These are phyloP conservation scores for Montipora capricornis DNA, from an alignment of 64 coral and sea anemone genomes.

Conservation along the genomic window DNA sequence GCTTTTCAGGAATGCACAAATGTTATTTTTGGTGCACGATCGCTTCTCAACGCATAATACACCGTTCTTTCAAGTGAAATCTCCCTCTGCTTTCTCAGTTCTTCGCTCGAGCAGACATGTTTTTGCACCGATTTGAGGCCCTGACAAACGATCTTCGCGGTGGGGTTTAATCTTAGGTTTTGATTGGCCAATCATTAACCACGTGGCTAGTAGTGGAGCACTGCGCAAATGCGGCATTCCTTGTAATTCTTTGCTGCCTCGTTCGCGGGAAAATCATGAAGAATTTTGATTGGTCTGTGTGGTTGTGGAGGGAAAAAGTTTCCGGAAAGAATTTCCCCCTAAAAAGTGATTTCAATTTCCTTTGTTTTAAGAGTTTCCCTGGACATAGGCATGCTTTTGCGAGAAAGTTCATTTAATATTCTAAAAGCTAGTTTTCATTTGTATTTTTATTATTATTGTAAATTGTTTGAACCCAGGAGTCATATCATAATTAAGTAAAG, in stretches of 20 bases:
- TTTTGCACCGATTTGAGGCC: slow-evolving; percentile 98
- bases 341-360: not conserved
- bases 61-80: not conserved
- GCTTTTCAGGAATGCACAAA: not conserved
- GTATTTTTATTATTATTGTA: not conserved
- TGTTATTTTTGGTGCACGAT: slow-evolving; percentile 50
- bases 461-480: not conserved
- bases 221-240: slow-evolving; percentile 92
- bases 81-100: not conserved
- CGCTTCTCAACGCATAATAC: slow-evolving; percentile 27
- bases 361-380: too few species aligned
- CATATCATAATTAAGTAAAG: not conserved
- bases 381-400: too few species aligned
- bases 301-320: slow-evolving; percentile 84
- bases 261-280: slow-evolving; percentile 96
- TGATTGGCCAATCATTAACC: slow-evolving; percentile 99
- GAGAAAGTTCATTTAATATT: too few species aligned
- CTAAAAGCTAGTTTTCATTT: not conserved
- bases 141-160: slow-evolving; percentile 99
- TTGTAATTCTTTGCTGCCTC: slow-evolving; percentile 93
- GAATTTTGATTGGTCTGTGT: slow-evolving; percentile 83
- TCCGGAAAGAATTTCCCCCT: not conserved
- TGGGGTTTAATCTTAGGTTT: slow-evolving; percentile 98
- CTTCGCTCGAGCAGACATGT: slow-evolving; percentile 92
- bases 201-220: slow-evolving; percentile 71